Evolutionary conservation across 2,113 vertebrate genomes (phyloP).

Genomic region (Dromaius novaehollandiae): DNA sequence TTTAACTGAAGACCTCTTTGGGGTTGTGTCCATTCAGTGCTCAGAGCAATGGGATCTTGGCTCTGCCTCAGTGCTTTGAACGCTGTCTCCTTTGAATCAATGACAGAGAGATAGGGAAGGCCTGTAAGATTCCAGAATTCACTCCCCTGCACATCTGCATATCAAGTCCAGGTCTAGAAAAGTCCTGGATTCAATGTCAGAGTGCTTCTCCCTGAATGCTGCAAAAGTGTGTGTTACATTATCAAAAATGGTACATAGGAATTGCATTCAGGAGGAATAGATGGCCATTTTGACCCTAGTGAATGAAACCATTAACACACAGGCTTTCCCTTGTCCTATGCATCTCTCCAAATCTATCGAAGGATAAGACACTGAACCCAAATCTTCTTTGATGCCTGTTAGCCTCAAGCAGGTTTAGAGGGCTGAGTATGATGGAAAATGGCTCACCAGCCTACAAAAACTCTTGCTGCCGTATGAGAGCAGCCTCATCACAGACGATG

Average conservation of each 20-base stretch:
- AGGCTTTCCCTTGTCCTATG: background rate
- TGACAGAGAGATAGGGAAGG: background rate
- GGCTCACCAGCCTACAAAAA: background rate
- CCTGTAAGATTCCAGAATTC: background rate
- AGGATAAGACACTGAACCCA: background rate
- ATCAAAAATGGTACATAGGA: fast-evolving
- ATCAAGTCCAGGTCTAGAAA: background rate
- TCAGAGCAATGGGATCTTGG: background rate
- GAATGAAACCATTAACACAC: background rate
- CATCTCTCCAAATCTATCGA: background rate
- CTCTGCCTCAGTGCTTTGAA: background rate
- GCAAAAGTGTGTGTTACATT: background rate
- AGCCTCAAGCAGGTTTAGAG: background rate
- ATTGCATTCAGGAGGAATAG: background rate
- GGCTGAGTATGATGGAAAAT: background rate
- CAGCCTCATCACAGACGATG: background rate
- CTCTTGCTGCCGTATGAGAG: background rate
- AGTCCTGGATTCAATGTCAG: background rate
- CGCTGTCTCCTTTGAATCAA: fast-evolving
- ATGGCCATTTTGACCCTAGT: background rate
- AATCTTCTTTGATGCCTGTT: background rate
- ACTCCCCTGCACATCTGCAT: background rate
- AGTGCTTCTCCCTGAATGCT: fast-evolving
- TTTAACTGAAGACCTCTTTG: background rate
- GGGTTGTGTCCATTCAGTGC: background rate